Conservation (phyloP, 2,888 invertebrate genomes). For the Synanthedon andrenaeformis region DNA sequence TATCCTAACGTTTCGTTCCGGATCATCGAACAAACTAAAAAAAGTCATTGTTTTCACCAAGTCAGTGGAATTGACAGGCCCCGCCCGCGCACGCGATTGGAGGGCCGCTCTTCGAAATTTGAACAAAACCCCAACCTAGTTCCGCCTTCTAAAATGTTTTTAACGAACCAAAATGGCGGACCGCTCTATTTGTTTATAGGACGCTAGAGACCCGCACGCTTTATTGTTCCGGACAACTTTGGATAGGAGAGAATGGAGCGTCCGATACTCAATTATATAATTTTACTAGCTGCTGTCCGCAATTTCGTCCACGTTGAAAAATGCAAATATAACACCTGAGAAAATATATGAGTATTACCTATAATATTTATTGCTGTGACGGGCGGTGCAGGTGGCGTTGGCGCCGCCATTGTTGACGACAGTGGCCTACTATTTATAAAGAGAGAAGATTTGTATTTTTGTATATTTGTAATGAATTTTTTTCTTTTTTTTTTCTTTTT, state of each 20-base stretch:
- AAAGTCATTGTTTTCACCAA: slow-evolving; percentile 61
- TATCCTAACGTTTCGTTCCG: slow-evolving; percentile 13
- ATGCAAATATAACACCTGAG: no score
- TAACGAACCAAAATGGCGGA: slow-evolving; percentile 63
- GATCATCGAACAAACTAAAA: slow-evolving; percentile 35
- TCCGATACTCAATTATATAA: slow-evolving; percentile 15
- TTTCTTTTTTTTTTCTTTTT: no score
- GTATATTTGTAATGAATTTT: no score
- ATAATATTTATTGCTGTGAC: no score
- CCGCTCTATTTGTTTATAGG: slow-evolving; percentile 55
- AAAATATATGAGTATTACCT: no score
- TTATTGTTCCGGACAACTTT: slow-evolving; percentile 24
- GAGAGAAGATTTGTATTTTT: no score
- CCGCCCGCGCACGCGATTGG: slow-evolving; percentile 67
- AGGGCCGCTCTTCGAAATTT: slow-evolving; percentile 60
- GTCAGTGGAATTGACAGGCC: slow-evolving; percentile 62
- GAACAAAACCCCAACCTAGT: slow-evolving; percentile 66
- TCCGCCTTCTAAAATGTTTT: slow-evolving; percentile 70
- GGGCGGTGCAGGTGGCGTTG: no score
- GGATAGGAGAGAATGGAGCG: slow-evolving; percentile 22
- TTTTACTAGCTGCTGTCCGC: background rate
- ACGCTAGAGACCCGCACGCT: slow-evolving; percentile 33
- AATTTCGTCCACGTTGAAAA: no score
- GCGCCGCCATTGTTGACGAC: no score
- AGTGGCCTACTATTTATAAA: no score